Evolutionary conservation across 2,113 vertebrate species (phyloP).

Genomic region (Leucopsar rothschildi): DNA sequence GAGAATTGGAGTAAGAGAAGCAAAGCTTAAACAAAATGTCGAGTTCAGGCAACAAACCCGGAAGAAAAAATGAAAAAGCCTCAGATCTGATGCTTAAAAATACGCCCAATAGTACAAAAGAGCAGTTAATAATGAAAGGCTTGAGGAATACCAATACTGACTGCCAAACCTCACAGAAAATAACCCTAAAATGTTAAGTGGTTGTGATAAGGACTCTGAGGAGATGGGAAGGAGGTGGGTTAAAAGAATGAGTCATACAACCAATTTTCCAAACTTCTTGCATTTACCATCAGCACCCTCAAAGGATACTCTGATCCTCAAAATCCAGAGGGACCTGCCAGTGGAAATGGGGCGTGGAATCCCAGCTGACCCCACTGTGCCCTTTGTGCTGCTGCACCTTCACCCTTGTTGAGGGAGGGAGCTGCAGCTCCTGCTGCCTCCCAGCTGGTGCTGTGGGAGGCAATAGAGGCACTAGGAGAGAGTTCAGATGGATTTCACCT

Average conservation of each 20-base stretch:
- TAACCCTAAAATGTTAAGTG: neutral
- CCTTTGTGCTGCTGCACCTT: neutral
- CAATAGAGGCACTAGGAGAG: neutral
- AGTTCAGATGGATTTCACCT: neutral
- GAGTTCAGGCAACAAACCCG: neutral
- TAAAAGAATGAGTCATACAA: neutral
- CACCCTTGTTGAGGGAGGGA: neutral
- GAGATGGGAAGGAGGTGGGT: neutral
- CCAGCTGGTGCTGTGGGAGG: neutral
- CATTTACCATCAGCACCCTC: neutral
- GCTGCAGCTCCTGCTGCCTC: neutral
- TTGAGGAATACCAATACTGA: neutral
- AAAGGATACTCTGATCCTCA: neutral
- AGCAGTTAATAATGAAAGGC: neutral
- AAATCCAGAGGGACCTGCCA: neutral
- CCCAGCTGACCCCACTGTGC: rapidly evolving
- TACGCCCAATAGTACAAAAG: neutral
- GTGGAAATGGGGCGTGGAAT: neutral
- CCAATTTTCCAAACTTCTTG: neutral
- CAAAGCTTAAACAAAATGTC: neutral
- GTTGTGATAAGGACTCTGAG: neutral
- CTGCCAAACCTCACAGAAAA: neutral
- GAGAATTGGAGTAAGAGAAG: neutral
- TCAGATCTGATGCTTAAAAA: neutral
- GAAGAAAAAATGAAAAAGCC: neutral